phyloP scores from a whole-genome alignment of 2,797 vertebrate genomes.

The Hafferia zeledoni region DNA sequence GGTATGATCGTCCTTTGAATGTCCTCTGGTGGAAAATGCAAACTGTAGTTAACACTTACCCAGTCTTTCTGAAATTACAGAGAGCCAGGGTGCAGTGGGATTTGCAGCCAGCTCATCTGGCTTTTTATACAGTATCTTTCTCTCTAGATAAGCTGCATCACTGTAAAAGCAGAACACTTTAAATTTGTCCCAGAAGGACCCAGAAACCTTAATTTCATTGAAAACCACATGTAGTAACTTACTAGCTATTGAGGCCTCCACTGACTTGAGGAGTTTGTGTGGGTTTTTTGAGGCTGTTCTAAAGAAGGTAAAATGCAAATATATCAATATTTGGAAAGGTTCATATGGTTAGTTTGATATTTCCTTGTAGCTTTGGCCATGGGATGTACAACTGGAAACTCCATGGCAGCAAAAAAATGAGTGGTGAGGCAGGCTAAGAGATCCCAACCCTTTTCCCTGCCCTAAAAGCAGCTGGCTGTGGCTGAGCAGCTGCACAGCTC shows the following conservation, averaged over 20 bases:
- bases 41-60: neutral
- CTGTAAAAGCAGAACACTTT: neutral
- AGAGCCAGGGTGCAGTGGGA: neutral
- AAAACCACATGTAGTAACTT: neutral
- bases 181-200: neutral
- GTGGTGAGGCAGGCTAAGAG: neutral
- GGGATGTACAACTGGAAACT: neutral
- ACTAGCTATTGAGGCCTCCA: neutral
- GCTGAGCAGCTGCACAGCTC: constrained; percentile 25
- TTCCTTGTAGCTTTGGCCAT: neutral
- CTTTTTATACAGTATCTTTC: neutral
- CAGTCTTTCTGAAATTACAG: neutral
- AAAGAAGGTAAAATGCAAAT: neutral
- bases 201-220: neutral
- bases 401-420: neutral
- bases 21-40: neutral
- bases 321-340: neutral
- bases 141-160: neutral
- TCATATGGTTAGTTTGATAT: neutral
- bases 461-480: neutral
- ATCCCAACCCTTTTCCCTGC: neutral
- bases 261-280: neutral
- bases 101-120: neutral
- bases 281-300: neutral
- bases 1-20: neutral